Conservation (phyloP, 2,113 vertebrate species). For the Barnardius zonarius region DNA sequence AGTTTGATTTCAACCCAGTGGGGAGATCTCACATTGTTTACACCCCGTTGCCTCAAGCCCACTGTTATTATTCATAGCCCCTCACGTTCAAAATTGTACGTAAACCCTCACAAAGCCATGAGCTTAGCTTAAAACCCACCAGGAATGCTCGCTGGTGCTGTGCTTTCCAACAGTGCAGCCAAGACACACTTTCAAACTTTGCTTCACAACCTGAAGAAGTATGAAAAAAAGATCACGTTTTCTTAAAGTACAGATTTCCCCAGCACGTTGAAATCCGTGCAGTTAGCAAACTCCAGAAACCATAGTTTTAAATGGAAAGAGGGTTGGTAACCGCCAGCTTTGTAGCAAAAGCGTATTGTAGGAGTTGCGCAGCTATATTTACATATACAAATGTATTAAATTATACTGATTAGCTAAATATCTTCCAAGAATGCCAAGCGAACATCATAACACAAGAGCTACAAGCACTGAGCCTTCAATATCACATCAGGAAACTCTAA, state of each 20-base stretch:
- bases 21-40: neutral
- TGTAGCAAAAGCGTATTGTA: neutral
- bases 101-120: neutral
- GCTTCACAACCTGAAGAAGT: neutral
- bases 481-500: neutral
- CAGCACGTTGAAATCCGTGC: neutral
- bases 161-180: neutral
- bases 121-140: neutral
- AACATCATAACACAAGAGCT: neutral
- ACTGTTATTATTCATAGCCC: neutral
- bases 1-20: neutral
- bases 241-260: neutral
- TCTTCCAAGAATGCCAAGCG: neutral
- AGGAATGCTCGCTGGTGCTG: neutral
- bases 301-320: neutral
- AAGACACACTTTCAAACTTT: neutral
- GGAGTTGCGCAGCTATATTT: neutral
- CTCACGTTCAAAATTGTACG: neutral
- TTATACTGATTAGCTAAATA: neutral
- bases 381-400: neutral
- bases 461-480: neutral
- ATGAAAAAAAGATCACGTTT: neutral
- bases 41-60: neutral
- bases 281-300: neutral
- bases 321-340: neutral